A percentile compares a stretch with the other conserved stretches of the same genome.
Conservation (phyloP, 2,797 vertebrate genomes). For the Alcedo atthis region DNA sequence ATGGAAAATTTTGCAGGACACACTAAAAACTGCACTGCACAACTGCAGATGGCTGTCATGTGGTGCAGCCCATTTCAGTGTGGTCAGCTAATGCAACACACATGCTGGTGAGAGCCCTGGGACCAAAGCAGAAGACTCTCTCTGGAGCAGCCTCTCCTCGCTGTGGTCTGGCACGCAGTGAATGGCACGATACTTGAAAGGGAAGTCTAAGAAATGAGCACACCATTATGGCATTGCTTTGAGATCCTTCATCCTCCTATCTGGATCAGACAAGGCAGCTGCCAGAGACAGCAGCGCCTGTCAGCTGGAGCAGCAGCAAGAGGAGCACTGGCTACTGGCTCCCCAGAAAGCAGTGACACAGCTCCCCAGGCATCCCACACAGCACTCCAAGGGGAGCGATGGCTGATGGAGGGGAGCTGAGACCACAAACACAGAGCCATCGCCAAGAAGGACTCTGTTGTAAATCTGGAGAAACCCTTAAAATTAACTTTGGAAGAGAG, state of each 20-base stretch:
- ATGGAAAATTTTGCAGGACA: conserved; percentile 4
- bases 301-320: fast-evolving
- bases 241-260: background rate
- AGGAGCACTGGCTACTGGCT: fast-evolving
- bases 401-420: fast-evolving
- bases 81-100: conserved; percentile 61
- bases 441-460: fast-evolving
- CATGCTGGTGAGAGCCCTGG: background rate
- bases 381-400: fast-evolving
- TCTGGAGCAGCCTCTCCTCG: background rate
- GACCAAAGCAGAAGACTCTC: conserved; percentile 34
- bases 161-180: conserved; percentile 43
- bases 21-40: background rate
- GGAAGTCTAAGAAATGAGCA: conserved; percentile 10
- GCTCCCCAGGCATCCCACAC: background rate
- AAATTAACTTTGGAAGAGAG: background rate
- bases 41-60: conserved; percentile 40
- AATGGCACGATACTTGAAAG: conserved; percentile 15
- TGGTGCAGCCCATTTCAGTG: conserved; percentile 35
- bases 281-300: fast-evolving
- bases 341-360: background rate
- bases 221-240: background rate
- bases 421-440: background rate
- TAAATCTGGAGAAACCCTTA: background rate
- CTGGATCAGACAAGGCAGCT: fast-evolving